Evolutionary conservation across 1,140 invertebrate species (phyloP), one percentile per base, ranked within the genome.

Genomic region (Drosophila nebulosa): DNA sequence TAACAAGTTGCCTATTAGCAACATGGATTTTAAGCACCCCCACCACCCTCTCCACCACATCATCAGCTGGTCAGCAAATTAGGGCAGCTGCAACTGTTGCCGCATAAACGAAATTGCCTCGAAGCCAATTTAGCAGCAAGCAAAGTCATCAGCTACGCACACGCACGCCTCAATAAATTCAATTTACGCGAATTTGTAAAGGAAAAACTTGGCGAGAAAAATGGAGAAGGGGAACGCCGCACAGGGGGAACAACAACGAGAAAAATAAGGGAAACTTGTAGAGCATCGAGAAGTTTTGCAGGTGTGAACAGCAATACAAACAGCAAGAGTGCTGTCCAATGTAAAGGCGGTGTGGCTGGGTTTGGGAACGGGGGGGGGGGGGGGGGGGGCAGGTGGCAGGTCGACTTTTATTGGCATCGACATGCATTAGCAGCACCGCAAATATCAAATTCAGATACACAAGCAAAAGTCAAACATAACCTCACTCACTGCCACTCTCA

Each of bases 161-260:
- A 83, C 83, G 84, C 75, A 88, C 72, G 83, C 83, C 75, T 70
- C 83, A 70, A 88, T 88, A 88, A 88, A 88, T 88, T 88, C 83
- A 88, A 88, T 88, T 88, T 88, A 83, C 83, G 83, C 83, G 84
- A 88, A 88, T 88, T 88, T 88, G 78, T 75, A 86, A 83, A 88
- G 83, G 83, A 69, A 83, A 64, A 68, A 58, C 52, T 27, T 46
- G 39, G 39, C 18, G n/a, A 10, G 39, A 42, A 16, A 21, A 18
- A 18, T 6, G 39, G 7, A 3, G 9, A 14, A 16, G 39, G 2
- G 32, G 36, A 21, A 58, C 14, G 18, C 32, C 42, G 32, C 2
- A 16, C 62, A 66, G 63, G 69, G 57, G 61, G 60, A 50, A 65
- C 51, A 74, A 64, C 39, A 18, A 16, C 18, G 9, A 59, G 14